Conservation (phyloP, 2,888 invertebrate species). For the Lycophotia porphyrea region DNA sequence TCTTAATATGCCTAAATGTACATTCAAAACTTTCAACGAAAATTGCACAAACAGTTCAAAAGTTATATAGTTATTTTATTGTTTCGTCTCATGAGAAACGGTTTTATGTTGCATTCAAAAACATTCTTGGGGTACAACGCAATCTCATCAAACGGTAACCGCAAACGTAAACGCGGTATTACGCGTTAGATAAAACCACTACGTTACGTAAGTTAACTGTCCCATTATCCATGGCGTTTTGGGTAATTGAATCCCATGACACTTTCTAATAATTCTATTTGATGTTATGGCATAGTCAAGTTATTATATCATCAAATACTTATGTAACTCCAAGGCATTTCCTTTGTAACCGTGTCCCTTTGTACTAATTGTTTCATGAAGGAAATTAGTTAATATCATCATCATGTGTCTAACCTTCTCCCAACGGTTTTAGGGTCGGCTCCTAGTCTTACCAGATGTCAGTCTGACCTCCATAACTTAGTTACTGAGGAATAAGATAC, state of each 20-base stretch:
- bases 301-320: background rate
- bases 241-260: conserved; percentile 54
- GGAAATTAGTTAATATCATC: background rate
- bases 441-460: background rate
- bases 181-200: conserved; percentile 23
- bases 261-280: conserved; percentile 65
- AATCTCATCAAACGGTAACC: conserved; percentile 37
- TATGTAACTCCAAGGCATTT: background rate
- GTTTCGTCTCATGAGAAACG: background rate
- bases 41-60: conserved; percentile 15
- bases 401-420: background rate
- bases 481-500: background rate
- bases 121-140: background rate
- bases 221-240: conserved; percentile 53
- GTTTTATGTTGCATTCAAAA: background rate
- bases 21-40: background rate
- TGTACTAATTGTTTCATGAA: background rate
- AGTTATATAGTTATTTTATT: conserved; percentile 11
- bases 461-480: background rate
- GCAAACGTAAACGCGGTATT: conserved; percentile 26
- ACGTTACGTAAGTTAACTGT: conserved; percentile 36
- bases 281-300: background rate
- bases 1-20: background rate
- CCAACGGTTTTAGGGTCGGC: background rate
- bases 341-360: background rate